Evolutionary conservation across 2,113 vertebrate species (phyloP), one percentile per base, ranked within the genome.

Genomic region (Lophius piscatorius): DNA sequence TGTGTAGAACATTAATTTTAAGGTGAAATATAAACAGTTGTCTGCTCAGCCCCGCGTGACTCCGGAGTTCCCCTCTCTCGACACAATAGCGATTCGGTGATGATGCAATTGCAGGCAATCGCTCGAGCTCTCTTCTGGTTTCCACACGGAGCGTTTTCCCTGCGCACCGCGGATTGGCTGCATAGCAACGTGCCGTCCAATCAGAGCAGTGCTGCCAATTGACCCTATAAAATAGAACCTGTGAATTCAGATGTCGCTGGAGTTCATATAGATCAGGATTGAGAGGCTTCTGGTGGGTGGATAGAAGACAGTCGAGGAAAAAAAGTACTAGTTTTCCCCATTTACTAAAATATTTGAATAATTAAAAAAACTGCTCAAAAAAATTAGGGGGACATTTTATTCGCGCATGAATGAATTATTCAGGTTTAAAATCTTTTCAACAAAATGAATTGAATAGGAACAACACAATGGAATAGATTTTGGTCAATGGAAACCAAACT

Each of bases 41-140:
- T 61, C 68, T 35, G 52, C 33, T 78, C 18, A 74, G 42, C 72
- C 61, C 59, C 77, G 68, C 72, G 57, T 83, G 84, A 81, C 81
- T 70, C 48, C 39, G 87, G 88, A 88, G 87, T 89, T 87, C 88
- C 89, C 85, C 83, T 70, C 62, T 63, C 1, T 50, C 14, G 41
- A 42, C 66, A 82, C 66, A 82, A 85, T 11, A 85, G 78, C 66
- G 18, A 55, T 23, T 42, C 63, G 57, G 12, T 28, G 88, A 92
- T 92, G 91, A 93, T 93, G 91, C 90, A 93, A 93, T 71, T 80
- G 35, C 64, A 40, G 82, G 91, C 88, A 92, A 92, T 74, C 58
- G 41, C 34, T 18, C 18, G 42, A 46, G 61, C 68, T 51, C 16
- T 13, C 5, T n/a, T 45, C 46, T 36, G 17, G 70, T 64, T 71